Percentiles rank a stretch among this genome's conserved stretches.
Evolutionary conservation across 2,113 vertebrate species (phyloP).

Genomic region (Odontesthes bonariensis): DNA sequence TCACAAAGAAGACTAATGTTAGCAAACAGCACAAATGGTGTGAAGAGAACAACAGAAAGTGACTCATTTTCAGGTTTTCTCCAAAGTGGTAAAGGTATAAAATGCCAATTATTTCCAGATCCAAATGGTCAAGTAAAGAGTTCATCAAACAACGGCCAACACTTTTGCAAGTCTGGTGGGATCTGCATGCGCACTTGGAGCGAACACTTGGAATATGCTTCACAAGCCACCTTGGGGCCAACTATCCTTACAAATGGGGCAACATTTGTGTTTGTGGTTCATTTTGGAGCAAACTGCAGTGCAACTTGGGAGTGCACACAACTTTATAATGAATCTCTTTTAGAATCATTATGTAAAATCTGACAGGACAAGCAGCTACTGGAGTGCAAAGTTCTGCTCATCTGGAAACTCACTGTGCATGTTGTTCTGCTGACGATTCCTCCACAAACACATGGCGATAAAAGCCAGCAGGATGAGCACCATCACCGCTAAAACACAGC

Average conservation of each 20-base stretch:
- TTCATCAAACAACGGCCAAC: constrained; percentile 42
- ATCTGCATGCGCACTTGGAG: constrained; percentile 33
- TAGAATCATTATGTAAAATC: too few relatives aligned
- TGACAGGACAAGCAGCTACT: too few relatives aligned
- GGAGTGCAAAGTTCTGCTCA: background rate
- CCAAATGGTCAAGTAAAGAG: constrained; percentile 21
- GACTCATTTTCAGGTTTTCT: constrained; percentile 16
- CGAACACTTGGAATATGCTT: constrained; percentile 37
- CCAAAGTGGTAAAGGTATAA: constrained; percentile 9
- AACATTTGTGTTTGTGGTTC: constrained; percentile 1
- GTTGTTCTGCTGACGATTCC: constrained; percentile 91
- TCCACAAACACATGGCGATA: constrained; percentile 97
- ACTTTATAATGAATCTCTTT: too few relatives aligned
- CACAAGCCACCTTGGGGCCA: constrained; percentile 15
- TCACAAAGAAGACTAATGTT: too few relatives aligned
- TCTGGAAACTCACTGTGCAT: constrained; percentile 90
- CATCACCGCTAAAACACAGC: constrained; percentile 92
- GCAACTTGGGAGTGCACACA: too few relatives aligned
- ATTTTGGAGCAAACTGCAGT: background rate
- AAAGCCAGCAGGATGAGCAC: constrained; percentile 94
- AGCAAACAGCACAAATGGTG: too few relatives aligned
- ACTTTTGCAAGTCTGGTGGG: constrained; percentile 41
- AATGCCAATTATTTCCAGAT: constrained; percentile 33
- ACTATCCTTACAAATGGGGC: constrained; percentile 30
- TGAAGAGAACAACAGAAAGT: too few relatives aligned